Evolutionary conservation across 2,113 vertebrate species (phyloP).

Genomic region (Cephalophus harveyi): DNA sequence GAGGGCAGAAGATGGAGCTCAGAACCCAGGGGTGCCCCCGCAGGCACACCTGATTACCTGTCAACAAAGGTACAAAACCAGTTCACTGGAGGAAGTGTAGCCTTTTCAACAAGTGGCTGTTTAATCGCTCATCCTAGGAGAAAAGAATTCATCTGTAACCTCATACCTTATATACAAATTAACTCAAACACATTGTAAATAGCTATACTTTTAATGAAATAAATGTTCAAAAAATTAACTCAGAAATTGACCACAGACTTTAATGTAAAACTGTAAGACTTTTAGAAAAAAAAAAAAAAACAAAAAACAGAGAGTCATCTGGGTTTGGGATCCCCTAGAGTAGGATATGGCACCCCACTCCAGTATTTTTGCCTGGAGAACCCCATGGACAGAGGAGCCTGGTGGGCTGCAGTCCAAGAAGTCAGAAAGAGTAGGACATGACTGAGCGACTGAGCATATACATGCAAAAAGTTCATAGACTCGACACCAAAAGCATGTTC

Average conservation of each 20-base stretch:
- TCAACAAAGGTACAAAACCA: not conserved
- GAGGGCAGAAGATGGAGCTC: not conserved
- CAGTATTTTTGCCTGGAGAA: not conserved
- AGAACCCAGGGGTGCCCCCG: rapidly evolving
- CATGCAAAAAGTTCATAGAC: not conserved
- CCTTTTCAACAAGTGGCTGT: not conserved
- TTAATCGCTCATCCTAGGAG: not conserved
- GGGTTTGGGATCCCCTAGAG: not conserved
- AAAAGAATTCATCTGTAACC: not conserved
- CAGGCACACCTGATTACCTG: not conserved
- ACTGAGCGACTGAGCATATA: not conserved
- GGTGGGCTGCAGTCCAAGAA: not conserved
- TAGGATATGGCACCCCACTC: not conserved
- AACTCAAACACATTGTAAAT: not conserved
- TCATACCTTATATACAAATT: not conserved
- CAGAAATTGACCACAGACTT: not conserved
- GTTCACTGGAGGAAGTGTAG: not conserved
- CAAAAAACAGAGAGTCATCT: not conserved
- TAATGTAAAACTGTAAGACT: not conserved
- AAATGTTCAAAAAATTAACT: not conserved
- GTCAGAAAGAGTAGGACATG: not conserved
- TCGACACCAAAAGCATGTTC: not conserved
- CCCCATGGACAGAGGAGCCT: not conserved
- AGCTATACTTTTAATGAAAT: not conserved
- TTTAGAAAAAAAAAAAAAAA: not conserved